A percentile compares a stretch with the other conserved stretches of the same genome.
phyloP scores from a whole-genome alignment of 2,888 invertebrate species.

The Acanthacorydalis orientalis region DNA sequence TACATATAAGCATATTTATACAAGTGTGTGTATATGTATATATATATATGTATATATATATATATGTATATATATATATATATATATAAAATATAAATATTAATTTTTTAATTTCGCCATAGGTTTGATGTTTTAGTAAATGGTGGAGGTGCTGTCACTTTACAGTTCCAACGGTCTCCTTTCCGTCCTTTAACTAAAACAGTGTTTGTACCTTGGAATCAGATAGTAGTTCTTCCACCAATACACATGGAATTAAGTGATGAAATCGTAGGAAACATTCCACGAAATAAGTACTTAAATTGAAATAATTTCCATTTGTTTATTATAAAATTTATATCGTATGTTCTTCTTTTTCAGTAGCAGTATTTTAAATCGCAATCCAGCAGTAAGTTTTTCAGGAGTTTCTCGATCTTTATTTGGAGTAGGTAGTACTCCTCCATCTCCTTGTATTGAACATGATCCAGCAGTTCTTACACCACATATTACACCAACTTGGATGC shows the following conservation, averaged over 20 bases:
- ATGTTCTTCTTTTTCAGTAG: background rate
- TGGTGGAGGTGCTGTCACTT: conserved; percentile 92
- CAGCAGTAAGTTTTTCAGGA: conserved; percentile 34
- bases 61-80: background rate
- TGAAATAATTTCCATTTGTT: background rate
- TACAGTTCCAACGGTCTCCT: conserved; percentile 91
- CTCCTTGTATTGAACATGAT: conserved; percentile 71
- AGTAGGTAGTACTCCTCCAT: conserved; percentile 31
- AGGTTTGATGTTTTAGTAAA: conserved; percentile 99
- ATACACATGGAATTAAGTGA: conserved; percentile 75
- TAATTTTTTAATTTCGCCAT: conserved; percentile 12
- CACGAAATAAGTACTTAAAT: conserved; percentile 3
- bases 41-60: background rate
- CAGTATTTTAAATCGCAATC: conserved; percentile 18
- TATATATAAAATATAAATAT: background rate
- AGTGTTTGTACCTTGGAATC: conserved; percentile 95
- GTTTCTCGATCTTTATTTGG: conserved; percentile 35
- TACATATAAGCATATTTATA: background rate
- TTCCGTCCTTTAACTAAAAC: conserved; percentile 78
- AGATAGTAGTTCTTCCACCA: conserved; percentile 83
- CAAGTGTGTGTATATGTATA: too few species aligned
- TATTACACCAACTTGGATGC: conserved; percentile 79
- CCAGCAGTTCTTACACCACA: conserved; percentile 71
- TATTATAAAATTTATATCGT: background rate
- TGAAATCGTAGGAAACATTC: conserved; percentile 26